Evolutionary conservation across 2,797 vertebrate genomes (phyloP).

Genomic region (Anabacerthia variegaticeps): DNA sequence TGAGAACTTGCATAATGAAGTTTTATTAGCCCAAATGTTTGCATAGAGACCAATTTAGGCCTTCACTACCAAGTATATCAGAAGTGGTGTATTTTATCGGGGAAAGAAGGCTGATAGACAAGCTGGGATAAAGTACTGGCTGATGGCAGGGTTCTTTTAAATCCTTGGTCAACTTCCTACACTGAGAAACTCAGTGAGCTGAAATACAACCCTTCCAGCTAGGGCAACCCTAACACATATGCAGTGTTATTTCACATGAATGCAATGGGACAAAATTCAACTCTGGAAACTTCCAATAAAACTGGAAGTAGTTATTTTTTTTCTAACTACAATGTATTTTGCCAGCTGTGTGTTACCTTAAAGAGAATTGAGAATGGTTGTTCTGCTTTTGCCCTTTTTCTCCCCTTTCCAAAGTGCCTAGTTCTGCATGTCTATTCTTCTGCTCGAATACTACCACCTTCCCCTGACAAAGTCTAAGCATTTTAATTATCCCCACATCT

Average conservation of each 20-base stretch:
- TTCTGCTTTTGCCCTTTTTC: neutral
- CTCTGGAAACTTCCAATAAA: neutral
- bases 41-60: neutral
- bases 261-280: neutral
- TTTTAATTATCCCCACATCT: neutral
- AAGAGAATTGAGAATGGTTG: neutral
- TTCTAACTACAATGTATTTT: neutral
- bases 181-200: neutral
- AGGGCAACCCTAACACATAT: neutral
- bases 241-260: neutral
- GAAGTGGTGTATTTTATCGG: neutral
- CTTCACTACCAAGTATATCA: neutral
- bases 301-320: neutral
- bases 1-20: neutral
- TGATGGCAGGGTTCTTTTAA: neutral
- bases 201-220: neutral
- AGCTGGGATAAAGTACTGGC: neutral
- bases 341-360: neutral
- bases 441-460: neutral
- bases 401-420: neutral
- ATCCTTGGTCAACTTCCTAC: neutral
- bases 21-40: conserved; percentile 27
- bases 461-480: neutral
- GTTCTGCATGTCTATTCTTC: neutral
- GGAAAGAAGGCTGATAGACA: neutral